A percentile compares a stretch with the other conserved stretches of the same genome.
These are phyloP conservation scores for Clarias macrocephalus DNA, from an alignment of 2,113 vertebrate species.

Conservation along the genomic window DNA sequence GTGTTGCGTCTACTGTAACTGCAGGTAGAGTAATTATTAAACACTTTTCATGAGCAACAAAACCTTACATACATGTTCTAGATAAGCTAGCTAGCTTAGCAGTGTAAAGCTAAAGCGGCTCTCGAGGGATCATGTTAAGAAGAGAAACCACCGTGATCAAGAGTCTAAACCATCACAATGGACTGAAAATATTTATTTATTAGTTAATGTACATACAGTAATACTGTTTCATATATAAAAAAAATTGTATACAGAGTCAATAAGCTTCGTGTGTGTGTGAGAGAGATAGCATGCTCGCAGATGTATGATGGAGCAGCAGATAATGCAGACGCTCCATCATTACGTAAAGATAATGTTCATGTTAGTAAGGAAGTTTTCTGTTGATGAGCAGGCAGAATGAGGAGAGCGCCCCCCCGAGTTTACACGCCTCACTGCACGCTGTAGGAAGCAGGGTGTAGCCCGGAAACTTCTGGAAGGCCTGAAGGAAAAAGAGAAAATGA, in stretches of 20 bases:
- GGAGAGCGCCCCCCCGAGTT: constrained; percentile 81
- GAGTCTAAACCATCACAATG: neutral
- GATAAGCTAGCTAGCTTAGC: neutral
- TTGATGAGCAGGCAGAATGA: constrained; percentile 88
- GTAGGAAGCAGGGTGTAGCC: constrained; percentile 86
- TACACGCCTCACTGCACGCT: constrained; percentile 84
- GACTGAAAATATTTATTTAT: neutral
- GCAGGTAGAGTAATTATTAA: neutral
- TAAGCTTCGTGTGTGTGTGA: too few species aligned
- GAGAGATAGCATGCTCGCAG: neutral
- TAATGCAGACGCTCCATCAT: neutral
- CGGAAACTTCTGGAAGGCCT: constrained; percentile 87
- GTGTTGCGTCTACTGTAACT: neutral
- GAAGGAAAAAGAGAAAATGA: constrained; percentile 25
- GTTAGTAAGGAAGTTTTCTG: constrained; percentile 74
- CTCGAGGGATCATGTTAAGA: neutral
- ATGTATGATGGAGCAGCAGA: neutral
- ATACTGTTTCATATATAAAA: neutral
- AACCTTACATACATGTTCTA: neutral
- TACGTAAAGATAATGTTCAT: neutral
- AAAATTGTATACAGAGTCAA: neutral
- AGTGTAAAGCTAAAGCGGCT: neutral
- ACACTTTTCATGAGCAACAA: neutral
- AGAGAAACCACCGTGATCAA: neutral
- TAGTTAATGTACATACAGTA: neutral